Evolutionary conservation across 2,888 invertebrate genomes (phyloP).

Genomic region (Heliconius ethilla): DNA sequence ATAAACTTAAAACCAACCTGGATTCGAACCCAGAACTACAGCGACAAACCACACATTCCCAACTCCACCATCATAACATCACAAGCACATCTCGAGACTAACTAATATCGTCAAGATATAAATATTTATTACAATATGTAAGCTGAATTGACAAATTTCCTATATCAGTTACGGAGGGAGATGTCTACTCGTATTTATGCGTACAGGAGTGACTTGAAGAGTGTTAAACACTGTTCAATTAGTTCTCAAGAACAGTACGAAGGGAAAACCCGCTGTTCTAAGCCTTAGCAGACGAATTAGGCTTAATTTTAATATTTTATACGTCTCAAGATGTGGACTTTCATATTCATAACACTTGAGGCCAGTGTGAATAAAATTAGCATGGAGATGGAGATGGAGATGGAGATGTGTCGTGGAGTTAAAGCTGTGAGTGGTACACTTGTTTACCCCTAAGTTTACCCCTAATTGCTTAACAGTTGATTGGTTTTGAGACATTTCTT

Average conservation of each 20-base stretch:
- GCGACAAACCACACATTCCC: too few species aligned
- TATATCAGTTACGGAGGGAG: conserved; percentile 21
- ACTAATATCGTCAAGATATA: conserved; percentile 35
- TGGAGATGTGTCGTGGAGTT: conserved; percentile 39
- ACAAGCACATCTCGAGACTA: conserved; percentile 32
- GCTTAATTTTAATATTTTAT: conserved; percentile 67
- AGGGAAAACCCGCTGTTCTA: conserved; percentile 62
- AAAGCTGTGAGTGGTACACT: conserved; percentile 22
- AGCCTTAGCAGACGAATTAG: conserved; percentile 59
- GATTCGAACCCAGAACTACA: background rate
- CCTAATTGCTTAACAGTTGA: conserved; percentile 11
- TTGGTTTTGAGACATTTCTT: background rate
- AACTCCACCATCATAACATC: too few species aligned
- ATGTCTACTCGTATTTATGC: conserved; percentile 34
- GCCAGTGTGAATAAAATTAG: conserved; percentile 63
- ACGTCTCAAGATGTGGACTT: conserved; percentile 55
- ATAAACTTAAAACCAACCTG: too few species aligned
- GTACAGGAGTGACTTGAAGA: conserved; percentile 25
- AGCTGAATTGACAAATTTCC: conserved; percentile 36
- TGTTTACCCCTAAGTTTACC: background rate
- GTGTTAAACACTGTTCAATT: conserved; percentile 50
- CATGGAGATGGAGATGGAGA: conserved; percentile 55
- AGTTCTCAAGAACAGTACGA: conserved; percentile 58
- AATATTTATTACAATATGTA: conserved; percentile 40
- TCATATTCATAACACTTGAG: conserved; percentile 48